Percentiles rank a stretch among this genome's conserved stretches.
Evolutionary conservation across 2,888 invertebrate species (phyloP).

Genomic region (Glaucopsyche alexis): DNA sequence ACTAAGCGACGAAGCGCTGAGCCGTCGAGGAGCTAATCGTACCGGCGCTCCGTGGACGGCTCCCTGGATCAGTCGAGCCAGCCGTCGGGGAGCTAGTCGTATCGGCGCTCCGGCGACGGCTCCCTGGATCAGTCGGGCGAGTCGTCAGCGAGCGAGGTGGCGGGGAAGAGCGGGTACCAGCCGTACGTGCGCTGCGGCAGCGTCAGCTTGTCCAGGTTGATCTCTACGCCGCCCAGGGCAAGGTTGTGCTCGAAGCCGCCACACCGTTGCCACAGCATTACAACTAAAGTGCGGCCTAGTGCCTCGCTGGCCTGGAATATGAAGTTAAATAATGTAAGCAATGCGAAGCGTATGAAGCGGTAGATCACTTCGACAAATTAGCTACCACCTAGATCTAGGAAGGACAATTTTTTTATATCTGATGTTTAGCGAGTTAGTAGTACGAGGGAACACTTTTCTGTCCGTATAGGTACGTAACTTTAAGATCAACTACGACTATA

Average conservation of each 20-base stretch:
- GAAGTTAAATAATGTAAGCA: not conserved
- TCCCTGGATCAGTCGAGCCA: constrained; percentile 61
- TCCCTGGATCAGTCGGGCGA: constrained; percentile 77
- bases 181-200: constrained; percentile 90
- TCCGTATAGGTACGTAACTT: too few species aligned
- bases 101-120: constrained; percentile 75
- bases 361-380: too few species aligned
- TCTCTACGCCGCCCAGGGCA: constrained; percentile 90
- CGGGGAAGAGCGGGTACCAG: constrained; percentile 96
- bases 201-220: constrained; percentile 89
- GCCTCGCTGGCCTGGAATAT: constrained; percentile 83
- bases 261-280: constrained; percentile 96
- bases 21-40: constrained; percentile 64
- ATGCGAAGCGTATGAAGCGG: too few species aligned
- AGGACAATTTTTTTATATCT: too few species aligned
- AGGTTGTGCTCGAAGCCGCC: constrained; percentile 92
- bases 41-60: constrained; percentile 75
- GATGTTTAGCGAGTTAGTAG: too few species aligned
- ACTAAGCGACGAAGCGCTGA: constrained; percentile 35
- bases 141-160: constrained; percentile 86
- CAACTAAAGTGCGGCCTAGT: constrained; percentile 89
- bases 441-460: too few species aligned
- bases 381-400: too few species aligned
- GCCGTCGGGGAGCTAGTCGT: constrained; percentile 64
- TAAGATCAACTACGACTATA: too few species aligned